These are phyloP conservation scores for Teleogryllus occipitalis DNA, from an alignment of 1,140 invertebrate genomes.

Conservation along the genomic window DNA sequence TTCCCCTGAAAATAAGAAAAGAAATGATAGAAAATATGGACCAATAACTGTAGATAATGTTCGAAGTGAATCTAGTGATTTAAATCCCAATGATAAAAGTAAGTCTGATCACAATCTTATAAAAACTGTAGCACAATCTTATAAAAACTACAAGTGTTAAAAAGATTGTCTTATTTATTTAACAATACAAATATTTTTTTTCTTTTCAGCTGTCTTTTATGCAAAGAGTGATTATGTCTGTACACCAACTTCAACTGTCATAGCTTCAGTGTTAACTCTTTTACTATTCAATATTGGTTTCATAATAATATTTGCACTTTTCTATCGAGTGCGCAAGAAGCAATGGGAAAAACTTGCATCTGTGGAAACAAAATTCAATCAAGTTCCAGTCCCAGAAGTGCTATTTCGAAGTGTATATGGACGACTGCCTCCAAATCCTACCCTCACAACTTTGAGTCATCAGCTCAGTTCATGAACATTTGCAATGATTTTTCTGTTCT, in stretches of 20 bases:
- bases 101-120: not conserved
- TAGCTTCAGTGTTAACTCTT: conserved; percentile 14
- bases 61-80: not conserved
- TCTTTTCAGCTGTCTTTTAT: conserved; percentile 12
- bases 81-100: not conserved
- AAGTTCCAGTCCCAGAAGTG: conserved; percentile 21
- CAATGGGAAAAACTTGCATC: conserved; percentile 19
- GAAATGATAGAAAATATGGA: not conserved
- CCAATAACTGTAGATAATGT: conserved; percentile 1
- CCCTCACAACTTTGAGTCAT: conserved; percentile 10
- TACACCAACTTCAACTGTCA: conserved; percentile 9
- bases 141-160: no score
- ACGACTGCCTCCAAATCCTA: conserved; percentile 16
- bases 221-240: conserved; percentile 16
- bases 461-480: conserved; percentile 13
- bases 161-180: not conserved
- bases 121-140: no score
- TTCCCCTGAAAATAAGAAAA: conserved; percentile 7
- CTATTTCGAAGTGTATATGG: conserved; percentile 24
- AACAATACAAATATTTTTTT: not conserved
- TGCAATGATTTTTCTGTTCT: not conserved
- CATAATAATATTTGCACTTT: conserved; percentile 11
- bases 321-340: conserved; percentile 21
- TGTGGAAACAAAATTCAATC: not conserved
- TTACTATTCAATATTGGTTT: conserved; percentile 17